Percentiles rank a stretch among this genome's conserved stretches.
Evolutionary conservation across 2,113 vertebrate genomes (phyloP).

Genomic region (Oryzias celebensis): DNA sequence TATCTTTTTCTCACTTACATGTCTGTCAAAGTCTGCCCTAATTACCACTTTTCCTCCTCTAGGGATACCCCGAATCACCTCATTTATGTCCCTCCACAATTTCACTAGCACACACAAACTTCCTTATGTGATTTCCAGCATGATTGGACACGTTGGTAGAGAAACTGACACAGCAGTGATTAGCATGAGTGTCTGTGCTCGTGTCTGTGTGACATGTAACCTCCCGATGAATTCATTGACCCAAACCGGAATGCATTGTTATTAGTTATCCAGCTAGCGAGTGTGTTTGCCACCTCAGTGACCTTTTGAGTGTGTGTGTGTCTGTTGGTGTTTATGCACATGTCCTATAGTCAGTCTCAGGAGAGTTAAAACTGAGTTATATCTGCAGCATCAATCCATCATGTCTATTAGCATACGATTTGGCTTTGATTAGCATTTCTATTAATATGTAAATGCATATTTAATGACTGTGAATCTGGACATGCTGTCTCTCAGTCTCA

Average conservation of each 20-base stretch:
- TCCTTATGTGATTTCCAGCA: conserved; percentile 37
- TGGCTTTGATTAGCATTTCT: conserved; percentile 73
- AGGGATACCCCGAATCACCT: no score
- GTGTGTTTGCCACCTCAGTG: conserved; percentile 8
- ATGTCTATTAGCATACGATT: conserved; percentile 73
- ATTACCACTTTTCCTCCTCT: no score
- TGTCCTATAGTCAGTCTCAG: conserved; percentile 33
- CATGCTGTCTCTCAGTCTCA: conserved; percentile 1
- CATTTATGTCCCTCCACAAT: conserved; percentile 41
- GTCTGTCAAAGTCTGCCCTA: no score
- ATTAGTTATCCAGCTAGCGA: conserved; percentile 1
- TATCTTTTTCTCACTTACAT: no score
- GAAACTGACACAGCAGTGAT: conserved; percentile 27
- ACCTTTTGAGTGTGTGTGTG: conserved; percentile 22
- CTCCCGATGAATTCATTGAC: conserved; percentile 1
- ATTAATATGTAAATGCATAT: conserved; percentile 73
- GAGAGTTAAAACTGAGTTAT: conserved; percentile 56
- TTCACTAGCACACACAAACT: conserved; percentile 22
- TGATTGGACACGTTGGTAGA: conserved; percentile 8
- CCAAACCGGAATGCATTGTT: conserved; percentile 24
- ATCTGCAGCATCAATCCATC: conserved; percentile 69
- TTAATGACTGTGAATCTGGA: background rate
- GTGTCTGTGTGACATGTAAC: background rate
- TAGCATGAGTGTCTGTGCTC: conserved; percentile 5
- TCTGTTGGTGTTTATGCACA: conserved; percentile 4